Conservation (phyloP, 2,797 vertebrate genomes). For the Mus minutoides region DNA sequence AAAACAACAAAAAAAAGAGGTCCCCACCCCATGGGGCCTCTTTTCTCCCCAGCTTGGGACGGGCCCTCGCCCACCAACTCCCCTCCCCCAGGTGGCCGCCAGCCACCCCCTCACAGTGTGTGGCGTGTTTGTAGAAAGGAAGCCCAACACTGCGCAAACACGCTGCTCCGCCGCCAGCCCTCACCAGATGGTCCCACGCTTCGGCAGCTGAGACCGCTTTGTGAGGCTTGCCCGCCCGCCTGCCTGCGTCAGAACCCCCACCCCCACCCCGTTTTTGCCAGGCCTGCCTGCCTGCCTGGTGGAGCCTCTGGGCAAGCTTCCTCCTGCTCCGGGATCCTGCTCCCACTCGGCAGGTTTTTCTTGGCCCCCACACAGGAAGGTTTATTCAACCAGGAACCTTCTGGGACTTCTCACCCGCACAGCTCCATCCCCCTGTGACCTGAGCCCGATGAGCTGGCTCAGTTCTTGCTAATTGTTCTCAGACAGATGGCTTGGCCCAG, state of each 20-base stretch:
- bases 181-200: constrained; percentile 83
- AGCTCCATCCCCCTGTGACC: neutral
- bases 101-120: constrained; percentile 66
- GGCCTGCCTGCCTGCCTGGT: neutral
- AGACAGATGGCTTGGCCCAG: constrained; percentile 70
- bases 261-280: neutral
- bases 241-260: neutral
- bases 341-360: neutral
- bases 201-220: constrained; percentile 42
- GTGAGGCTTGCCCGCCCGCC: neutral
- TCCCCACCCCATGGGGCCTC: neutral
- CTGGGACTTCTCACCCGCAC: constrained; percentile 1
- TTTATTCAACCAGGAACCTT: constrained; percentile 51
- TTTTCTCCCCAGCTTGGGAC: neutral
- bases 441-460: neutral
- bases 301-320: neutral
- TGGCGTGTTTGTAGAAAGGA: constrained; percentile 80
- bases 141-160: constrained; percentile 62
- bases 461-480: constrained; percentile 73
- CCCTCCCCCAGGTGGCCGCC: constrained; percentile 61
- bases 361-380: constrained; percentile 23
- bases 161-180: constrained; percentile 79
- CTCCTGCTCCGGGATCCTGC: neutral
- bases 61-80: neutral
- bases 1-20: too few species aligned